Percentiles rank a stretch among this genome's conserved stretches.
Evolutionary conservation across 2,888 invertebrate species (phyloP).

Genomic region (Alcis repandata): DNA sequence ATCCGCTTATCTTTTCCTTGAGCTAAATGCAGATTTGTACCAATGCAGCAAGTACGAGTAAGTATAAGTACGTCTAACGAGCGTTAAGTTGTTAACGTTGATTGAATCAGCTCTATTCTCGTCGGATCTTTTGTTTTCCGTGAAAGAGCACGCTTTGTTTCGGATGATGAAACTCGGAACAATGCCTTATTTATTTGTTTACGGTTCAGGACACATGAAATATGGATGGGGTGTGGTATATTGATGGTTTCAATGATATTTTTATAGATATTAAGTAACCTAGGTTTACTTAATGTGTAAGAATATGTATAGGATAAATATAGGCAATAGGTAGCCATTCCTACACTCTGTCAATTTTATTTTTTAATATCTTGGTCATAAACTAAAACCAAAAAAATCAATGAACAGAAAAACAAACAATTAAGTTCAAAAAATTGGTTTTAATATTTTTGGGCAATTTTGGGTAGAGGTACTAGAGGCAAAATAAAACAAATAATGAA

Average conservation of each 20-base stretch:
- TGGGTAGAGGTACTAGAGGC: neutral
- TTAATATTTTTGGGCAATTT: neutral
- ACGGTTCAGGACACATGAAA: slow-evolving; percentile 60
- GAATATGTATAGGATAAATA: no score
- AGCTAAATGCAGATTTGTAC: slow-evolving; percentile 19
- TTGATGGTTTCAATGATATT: neutral
- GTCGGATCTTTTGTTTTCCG: slow-evolving; percentile 55
- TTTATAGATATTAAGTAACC: neutral
- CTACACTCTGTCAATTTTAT: no score
- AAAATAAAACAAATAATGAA: neutral
- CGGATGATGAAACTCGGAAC: slow-evolving; percentile 68
- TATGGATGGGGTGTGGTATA: slow-evolving; percentile 50
- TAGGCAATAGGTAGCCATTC: no score
- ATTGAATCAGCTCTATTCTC: slow-evolving; percentile 42
- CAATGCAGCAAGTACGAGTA: neutral
- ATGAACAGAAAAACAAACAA: no score
- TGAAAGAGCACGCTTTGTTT: slow-evolving; percentile 64
- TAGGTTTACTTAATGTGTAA: no score
- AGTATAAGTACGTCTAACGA: no score
- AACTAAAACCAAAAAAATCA: no score
- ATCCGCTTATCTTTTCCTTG: slow-evolving; percentile 16
- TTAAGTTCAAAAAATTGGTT: no score
- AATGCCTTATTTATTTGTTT: slow-evolving; percentile 74
- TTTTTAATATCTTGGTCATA: no score
- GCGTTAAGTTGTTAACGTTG: slow-evolving; percentile 28